Base-by-base conservation (phyloP, 2,888 invertebrate genomes). In the Callinectes sapidus region DNA sequence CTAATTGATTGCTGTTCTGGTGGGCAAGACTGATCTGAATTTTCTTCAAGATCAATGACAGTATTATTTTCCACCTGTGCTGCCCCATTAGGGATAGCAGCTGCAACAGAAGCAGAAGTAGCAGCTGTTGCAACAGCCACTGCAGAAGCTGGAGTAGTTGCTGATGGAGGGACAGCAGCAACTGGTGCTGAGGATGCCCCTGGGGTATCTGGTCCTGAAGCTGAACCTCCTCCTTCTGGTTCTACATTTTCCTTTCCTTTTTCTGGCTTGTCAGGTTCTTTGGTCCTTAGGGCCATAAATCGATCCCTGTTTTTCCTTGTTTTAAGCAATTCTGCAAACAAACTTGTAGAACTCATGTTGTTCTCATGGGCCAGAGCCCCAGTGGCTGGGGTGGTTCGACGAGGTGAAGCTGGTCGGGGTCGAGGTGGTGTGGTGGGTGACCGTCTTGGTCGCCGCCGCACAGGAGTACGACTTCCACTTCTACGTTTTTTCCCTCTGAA, bases 281-380 rank as follows among this genome's bases (percentile, higher is more conserved):
- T 92, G 18, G 91, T 94, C 92, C 87, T 93, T 18, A 93, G 89
- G 42, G 92, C 91, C 90, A 94, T 42, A 16, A 95, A 86, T 48
- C 94, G 92, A 77, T 93, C 94, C 28, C 94, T 92, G 32, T 94
- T 94, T 81, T 95, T 95, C 95, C 97, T 97, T 95, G 98, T 98
- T 95, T 98, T 98, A 23, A 98, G 98, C 94, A 98, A 96, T 96
- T 98, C 98, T 0, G 98, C 98, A 95, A 98, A 98, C 18, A 98
- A 96, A 95, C 98, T 98, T 14, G 98, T 98, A 95, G 98, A 98
- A 91, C 97, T 97, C 95, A 98, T 98, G 95, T 98, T 98, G 95
- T 98, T 97, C 86, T 95, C 94, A 85, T 93, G 91, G 86, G 93
- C 92, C 2, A 94, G 54, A 55, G 91, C 90, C 77, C 88, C 91